A percentile compares a stretch with the other conserved stretches of the same genome.
Conservation (phyloP, 1,140 invertebrate species). For the Xylocopa sonorina region DNA sequence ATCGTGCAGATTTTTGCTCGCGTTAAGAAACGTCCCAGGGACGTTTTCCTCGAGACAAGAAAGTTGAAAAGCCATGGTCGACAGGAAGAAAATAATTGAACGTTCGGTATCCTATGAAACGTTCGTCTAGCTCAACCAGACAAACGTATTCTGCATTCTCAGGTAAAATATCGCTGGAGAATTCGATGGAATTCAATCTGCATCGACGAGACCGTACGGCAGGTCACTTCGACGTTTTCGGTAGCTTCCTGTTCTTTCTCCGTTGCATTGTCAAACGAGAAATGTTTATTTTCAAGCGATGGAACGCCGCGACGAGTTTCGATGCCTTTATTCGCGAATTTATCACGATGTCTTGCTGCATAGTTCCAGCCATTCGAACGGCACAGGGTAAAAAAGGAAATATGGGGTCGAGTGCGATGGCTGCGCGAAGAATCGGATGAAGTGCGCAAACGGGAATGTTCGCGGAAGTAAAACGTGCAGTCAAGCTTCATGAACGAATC, state of each 20-base stretch:
- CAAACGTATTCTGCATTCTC: neutral
- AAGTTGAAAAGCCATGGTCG: neutral
- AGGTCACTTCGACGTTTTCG: neutral
- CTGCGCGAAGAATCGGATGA: constrained; percentile 15
- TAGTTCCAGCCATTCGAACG: constrained; percentile 32
- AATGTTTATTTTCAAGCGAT: constrained; percentile 20
- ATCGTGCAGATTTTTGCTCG: constrained; percentile 20
- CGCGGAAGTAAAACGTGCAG: constrained; percentile 13
- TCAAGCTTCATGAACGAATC: constrained; percentile 29
- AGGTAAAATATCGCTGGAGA: constrained; percentile 6
- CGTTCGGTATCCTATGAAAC: neutral
- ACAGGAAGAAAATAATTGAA: constrained; percentile 9
- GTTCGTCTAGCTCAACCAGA: neutral
- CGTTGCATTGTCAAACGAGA: neutral
- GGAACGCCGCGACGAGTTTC: neutral
- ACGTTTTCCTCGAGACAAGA: neutral
- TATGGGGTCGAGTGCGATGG: neutral
- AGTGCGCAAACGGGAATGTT: constrained; percentile 19
- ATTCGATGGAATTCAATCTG: neutral
- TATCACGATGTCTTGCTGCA: constrained; percentile 38
- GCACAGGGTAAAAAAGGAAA: neutral
- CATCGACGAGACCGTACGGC: neutral
- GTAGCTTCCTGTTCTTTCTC: neutral
- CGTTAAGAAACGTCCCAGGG: too few relatives aligned
- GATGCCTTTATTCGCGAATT: constrained; percentile 39